These are phyloP conservation scores for Tinamus major DNA, from an alignment of 2,797 vertebrate species.

Conservation along the genomic window DNA sequence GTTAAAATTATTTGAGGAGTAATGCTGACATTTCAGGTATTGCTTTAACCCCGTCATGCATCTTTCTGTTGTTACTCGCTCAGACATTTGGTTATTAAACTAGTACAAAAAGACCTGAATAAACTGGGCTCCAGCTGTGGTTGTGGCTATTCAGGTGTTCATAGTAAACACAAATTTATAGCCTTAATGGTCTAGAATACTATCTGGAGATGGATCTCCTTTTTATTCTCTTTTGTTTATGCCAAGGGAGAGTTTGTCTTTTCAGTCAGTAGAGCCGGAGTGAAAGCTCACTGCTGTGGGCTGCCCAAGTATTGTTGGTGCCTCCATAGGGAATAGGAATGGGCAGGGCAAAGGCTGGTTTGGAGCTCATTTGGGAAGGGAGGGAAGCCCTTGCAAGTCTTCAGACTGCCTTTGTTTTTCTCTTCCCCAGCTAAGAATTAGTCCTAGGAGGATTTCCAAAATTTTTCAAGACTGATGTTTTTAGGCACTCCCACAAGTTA, in stretches of 20 bases:
- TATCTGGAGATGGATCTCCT: neutral
- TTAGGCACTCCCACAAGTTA: neutral
- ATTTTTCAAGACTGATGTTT: neutral
- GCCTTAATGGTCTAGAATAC: neutral
- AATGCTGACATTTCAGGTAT: neutral
- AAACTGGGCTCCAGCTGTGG: neutral
- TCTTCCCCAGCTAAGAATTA: neutral
- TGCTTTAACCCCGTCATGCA: neutral
- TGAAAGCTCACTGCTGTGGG: neutral
- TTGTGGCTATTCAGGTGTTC: neutral
- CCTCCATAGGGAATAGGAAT: accelerated
- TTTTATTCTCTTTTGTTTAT: neutral
- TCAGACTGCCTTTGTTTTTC: neutral
- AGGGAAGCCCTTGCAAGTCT: neutral
- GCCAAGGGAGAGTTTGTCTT: neutral
- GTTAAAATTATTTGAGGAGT: neutral
- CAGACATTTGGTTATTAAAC: neutral
- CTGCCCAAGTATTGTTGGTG: accelerated
- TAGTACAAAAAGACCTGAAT: neutral
- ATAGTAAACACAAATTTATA: neutral
- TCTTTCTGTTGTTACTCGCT: neutral
- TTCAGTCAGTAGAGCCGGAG: neutral
- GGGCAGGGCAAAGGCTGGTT: neutral
- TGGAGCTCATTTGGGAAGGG: neutral
- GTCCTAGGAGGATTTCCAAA: neutral